These are phyloP conservation scores for Actias luna DNA, from an alignment of 2,888 invertebrate genomes.

Conservation along the genomic window DNA sequence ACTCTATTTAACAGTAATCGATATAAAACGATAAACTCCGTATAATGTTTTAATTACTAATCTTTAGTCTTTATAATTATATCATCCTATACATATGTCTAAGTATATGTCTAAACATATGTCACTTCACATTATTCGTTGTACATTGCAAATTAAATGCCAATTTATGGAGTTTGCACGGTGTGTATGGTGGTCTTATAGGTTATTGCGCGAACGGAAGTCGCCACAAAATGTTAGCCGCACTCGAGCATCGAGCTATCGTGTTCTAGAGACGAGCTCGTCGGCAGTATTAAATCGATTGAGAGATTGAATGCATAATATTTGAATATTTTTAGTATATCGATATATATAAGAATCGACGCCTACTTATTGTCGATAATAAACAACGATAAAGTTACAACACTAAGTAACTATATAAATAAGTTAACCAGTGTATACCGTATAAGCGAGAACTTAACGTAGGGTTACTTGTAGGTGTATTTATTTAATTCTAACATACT, in stretches of 20 bases:
- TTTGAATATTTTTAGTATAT: conserved; percentile 37
- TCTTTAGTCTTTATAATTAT: no score
- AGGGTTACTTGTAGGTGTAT: conserved; percentile 27
- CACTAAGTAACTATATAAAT: conserved; percentile 49
- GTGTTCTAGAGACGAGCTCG: conserved; percentile 39
- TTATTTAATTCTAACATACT: conserved; percentile 30
- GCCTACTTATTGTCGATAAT: conserved; percentile 32
- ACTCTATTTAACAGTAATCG: no score
- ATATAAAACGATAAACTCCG: no score
- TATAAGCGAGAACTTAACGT: conserved; percentile 7
- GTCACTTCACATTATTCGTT: no score
- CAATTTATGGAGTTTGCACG: no score
- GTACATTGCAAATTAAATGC: no score
- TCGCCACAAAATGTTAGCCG: conserved; percentile 41
- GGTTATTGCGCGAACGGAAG: conserved; percentile 23
- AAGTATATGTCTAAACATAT: no score
- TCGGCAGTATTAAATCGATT: conserved; percentile 71
- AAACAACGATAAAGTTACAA: conserved; percentile 39
- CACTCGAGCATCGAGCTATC: conserved; percentile 43
- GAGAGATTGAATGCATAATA: conserved; percentile 61
- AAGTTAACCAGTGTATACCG: conserved; percentile 51
- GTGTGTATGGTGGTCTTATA: not conserved
- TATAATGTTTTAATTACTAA: no score
- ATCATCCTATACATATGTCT: no score
- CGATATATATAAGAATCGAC: conserved; percentile 32